Percentiles rank a stretch among this genome's conserved stretches.
Evolutionary conservation across 2,113 vertebrate genomes (phyloP).

Genomic region (Coregonus clupeaformis): DNA sequence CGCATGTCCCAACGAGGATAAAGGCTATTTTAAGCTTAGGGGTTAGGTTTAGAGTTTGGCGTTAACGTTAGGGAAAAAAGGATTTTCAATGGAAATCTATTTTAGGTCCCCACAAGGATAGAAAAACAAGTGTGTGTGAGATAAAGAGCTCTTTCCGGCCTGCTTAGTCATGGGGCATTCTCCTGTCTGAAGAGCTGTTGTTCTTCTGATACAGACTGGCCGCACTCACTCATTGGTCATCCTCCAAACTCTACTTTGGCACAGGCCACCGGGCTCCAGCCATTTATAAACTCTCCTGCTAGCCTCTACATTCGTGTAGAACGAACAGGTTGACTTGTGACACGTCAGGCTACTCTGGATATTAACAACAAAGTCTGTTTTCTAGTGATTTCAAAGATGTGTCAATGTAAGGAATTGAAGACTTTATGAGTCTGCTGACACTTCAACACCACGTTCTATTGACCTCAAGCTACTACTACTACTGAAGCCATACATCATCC

Average conservation of each 20-base stretch:
- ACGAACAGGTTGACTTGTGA: conserved; percentile 32
- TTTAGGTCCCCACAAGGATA: no score
- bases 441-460: background rate
- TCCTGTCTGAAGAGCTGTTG: conserved; percentile 46
- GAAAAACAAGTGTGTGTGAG: background rate
- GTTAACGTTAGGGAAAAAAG: no score
- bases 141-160: background rate
- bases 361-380: conserved; percentile 7
- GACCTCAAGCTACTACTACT: conserved; percentile 1
- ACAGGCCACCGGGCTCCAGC: conserved; percentile 14
- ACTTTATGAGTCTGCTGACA: background rate
- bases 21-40: no score
- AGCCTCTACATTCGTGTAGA: background rate
- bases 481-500: background rate
- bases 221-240: conserved; percentile 4
- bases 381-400: conserved; percentile 7
- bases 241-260: conserved; percentile 26
- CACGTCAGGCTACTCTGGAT: conserved; percentile 3
- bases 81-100: no score
- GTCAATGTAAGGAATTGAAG: background rate
- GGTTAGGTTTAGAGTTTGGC: no score
- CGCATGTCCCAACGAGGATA: no score
- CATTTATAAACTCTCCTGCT: conserved; percentile 7
- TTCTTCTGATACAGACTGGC: conserved; percentile 24
- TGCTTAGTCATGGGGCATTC: conserved; percentile 32